Evolutionary conservation across 2,797 vertebrate genomes (phyloP).

Genomic region (Rhinella marina): DNA sequence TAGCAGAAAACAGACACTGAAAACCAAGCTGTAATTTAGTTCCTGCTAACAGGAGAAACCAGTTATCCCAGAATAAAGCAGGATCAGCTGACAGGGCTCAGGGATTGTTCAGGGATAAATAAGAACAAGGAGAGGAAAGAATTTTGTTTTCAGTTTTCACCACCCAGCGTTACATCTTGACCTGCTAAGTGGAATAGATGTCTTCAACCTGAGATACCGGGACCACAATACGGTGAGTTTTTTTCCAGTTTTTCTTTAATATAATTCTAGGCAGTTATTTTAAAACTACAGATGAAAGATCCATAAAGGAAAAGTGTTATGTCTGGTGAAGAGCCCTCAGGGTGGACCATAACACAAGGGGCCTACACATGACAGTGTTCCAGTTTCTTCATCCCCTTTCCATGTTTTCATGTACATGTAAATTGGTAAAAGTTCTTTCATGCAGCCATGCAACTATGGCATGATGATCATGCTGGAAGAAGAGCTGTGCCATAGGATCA

Average conservation of each 20-base stretch:
- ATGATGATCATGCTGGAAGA: no score
- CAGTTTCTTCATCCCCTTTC: no score
- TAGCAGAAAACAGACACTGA: no score
- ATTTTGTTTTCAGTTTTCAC: not conserved
- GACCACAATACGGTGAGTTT: not conserved
- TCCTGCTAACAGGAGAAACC: not conserved
- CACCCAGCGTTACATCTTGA: not conserved
- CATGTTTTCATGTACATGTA: no score
- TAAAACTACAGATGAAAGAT: not conserved
- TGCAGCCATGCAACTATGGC: no score
- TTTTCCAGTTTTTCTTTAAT: not conserved
- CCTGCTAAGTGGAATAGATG: not conserved
- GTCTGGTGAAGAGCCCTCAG: no score
- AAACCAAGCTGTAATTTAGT: not conserved
- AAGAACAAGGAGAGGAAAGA: not conserved
- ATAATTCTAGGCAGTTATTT: not conserved
- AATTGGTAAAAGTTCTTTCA: no score
- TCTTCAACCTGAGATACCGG: not conserved
- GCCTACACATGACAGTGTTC: no score
- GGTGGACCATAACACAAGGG: no score
- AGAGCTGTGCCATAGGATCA: no score
- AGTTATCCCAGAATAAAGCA: not conserved
- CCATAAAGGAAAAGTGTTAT: no score
- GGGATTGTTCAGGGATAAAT: not conserved
- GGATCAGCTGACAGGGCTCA: not conserved